Conservation (phyloP, 2,797 vertebrate genomes). For the Gobio occitaniae region DNA sequence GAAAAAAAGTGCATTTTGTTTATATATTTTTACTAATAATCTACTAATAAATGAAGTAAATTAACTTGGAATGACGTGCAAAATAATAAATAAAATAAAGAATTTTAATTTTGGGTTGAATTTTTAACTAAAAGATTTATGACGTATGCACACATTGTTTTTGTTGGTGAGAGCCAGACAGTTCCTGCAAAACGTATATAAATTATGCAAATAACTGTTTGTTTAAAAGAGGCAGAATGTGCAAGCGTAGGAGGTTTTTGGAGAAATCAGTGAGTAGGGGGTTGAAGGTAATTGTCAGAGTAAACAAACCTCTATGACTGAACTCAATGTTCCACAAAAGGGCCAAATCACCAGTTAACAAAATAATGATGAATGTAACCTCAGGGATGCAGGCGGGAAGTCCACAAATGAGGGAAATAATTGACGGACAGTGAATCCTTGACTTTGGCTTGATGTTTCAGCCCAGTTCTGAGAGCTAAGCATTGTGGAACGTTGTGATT, state of each 20-base stretch:
- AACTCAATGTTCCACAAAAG: conserved; percentile 6
- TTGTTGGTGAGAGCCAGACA: conserved; percentile 7
- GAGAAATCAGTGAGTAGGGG: conserved; percentile 14
- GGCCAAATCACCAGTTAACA: conserved; percentile 37
- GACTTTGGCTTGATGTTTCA: conserved; percentile 60
- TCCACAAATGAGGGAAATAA: conserved; percentile 71
- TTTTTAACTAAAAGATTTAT: neutral
- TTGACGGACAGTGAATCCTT: conserved; percentile 63
- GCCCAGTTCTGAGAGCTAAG: conserved; percentile 62
- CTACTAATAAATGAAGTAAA: neutral
- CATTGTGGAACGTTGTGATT: conserved; percentile 65
- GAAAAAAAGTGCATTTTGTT: neutral
- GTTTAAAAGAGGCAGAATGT: conserved; percentile 25
- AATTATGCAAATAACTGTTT: conserved; percentile 21
- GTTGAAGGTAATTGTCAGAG: conserved; percentile 54
- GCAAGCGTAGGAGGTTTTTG: conserved; percentile 23
- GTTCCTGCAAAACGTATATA: neutral
- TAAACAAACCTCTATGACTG: conserved; percentile 58
- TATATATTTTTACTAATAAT: neutral
- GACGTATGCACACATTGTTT: neutral
- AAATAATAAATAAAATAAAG: neutral
- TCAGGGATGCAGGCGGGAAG: conserved; percentile 23
- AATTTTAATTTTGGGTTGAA: neutral
- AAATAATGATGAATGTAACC: conserved; percentile 42
- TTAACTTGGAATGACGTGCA: too few relatives aligned